These are phyloP conservation scores for Apis florea DNA, from an alignment of 1,140 invertebrate species.

Conservation along the genomic window DNA sequence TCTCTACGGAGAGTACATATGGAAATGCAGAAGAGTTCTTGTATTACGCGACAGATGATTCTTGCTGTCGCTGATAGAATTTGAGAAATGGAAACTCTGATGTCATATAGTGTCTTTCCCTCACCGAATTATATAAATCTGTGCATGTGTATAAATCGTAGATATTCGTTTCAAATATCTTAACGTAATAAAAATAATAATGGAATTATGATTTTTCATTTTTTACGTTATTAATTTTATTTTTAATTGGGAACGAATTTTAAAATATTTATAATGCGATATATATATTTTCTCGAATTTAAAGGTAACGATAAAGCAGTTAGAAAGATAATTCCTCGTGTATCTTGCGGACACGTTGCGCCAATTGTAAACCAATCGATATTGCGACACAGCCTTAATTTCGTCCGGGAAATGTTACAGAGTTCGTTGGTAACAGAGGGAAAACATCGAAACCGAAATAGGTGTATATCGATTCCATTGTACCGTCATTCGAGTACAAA, in stretches of 20 bases:
- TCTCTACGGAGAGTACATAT: not conserved
- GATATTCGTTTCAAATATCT: not conserved
- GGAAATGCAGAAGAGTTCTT: not conserved
- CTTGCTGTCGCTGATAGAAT: slow-evolving; percentile 8
- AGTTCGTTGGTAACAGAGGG: not conserved
- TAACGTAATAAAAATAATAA: no score
- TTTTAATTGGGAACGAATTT: no score
- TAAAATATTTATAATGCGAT: no score
- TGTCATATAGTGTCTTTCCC: not conserved
- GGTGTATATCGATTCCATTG: not conserved
- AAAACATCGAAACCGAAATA: not conserved
- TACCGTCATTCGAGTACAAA: not conserved
- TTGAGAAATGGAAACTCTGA: slow-evolving; percentile 9
- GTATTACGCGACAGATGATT: not conserved
- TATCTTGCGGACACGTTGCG: slow-evolving; percentile 9
- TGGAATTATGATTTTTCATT: no score
- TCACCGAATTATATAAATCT: not conserved
- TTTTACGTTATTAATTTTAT: no score
- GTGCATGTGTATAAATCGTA: not conserved
- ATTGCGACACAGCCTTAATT: slow-evolving; percentile 19
- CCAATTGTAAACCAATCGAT: slow-evolving; percentile 28
- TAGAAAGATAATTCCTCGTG: not conserved
- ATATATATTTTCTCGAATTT: not conserved
- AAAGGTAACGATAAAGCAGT: no score
- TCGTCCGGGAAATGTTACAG: not conserved